These are phyloP conservation scores for Ctenosaura bakeri DNA, from an alignment of 2,797 vertebrate species.

Conservation along the genomic window DNA sequence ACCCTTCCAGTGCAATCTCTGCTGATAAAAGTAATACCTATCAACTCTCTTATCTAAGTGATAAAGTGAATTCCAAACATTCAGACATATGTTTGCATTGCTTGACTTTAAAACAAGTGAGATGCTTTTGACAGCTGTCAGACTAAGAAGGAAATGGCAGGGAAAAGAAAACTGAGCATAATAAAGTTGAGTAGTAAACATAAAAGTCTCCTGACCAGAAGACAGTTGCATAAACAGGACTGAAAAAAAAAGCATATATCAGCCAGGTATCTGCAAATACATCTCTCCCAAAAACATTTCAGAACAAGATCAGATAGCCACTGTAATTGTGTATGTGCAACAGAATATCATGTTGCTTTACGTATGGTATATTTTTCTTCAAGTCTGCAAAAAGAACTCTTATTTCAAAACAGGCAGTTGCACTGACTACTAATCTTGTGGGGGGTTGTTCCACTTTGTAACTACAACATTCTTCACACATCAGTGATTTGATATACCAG, in stretches of 20 bases:
- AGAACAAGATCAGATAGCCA: conserved; percentile 9
- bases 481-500: not conserved
- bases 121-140: conserved; percentile 64
- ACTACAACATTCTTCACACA: not conserved
- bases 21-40: conserved; percentile 12
- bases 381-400: not conserved
- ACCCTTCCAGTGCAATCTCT: not conserved
- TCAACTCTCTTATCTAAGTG: not conserved
- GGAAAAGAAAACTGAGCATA: conserved; percentile 38
- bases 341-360: not conserved
- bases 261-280: conserved; percentile 3
- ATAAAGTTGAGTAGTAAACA: conserved; percentile 35
- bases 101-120: conserved; percentile 59
- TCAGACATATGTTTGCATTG: conserved; percentile 57
- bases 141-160: conserved; percentile 30
- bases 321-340: not conserved
- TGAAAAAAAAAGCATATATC: not conserved
- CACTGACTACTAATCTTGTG: not conserved
- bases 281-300: not conserved
- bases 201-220: conserved; percentile 3
- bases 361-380: not conserved
- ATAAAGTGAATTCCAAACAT: conserved; percentile 12
- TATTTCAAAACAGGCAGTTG: not conserved
- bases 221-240: not conserved
- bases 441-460: not conserved